Conservation (phyloP, 2,888 invertebrate genomes). For the Cosmia pyralina region DNA sequence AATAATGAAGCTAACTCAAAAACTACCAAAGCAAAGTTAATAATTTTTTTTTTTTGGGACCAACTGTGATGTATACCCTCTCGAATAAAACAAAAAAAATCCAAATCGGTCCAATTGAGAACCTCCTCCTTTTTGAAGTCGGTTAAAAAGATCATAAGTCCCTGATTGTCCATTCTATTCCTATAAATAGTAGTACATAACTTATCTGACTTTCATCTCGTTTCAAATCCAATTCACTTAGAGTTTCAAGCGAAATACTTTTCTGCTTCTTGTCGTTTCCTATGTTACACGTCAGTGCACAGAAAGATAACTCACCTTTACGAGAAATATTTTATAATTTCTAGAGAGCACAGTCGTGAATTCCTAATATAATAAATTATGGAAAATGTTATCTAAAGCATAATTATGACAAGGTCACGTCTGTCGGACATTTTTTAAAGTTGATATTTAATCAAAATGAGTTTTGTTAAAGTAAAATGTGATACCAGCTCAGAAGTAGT, state of each 20-base stretch:
- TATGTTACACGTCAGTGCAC: conserved; percentile 56
- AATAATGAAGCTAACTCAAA: no score
- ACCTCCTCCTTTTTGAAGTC: no score
- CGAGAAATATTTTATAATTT: conserved; percentile 9
- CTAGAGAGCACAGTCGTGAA: background rate
- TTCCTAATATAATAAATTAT: conserved; percentile 9
- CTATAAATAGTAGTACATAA: conserved; percentile 37
- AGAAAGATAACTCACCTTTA: conserved; percentile 9
- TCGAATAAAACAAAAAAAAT: no score
- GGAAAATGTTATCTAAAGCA: background rate
- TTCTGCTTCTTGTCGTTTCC: conserved; percentile 45
- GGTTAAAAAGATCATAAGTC: conserved; percentile 4
- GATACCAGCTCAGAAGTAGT: conserved; percentile 36
- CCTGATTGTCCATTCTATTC: conserved; percentile 6
- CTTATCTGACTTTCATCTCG: conserved; percentile 31
- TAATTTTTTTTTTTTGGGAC: no score
- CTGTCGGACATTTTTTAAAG: background rate
- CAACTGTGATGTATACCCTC: no score
- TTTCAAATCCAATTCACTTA: conserved; percentile 58
- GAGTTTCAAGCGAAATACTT: conserved; percentile 60
- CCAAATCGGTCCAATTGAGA: no score
- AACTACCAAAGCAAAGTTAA: no score
- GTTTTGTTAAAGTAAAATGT: conserved; percentile 20
- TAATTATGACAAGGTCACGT: conserved; percentile 5
- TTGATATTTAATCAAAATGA: conserved; percentile 12